Evolutionary conservation across 2,888 invertebrate genomes (phyloP).

Genomic region (Chrysolina oricalcia): DNA sequence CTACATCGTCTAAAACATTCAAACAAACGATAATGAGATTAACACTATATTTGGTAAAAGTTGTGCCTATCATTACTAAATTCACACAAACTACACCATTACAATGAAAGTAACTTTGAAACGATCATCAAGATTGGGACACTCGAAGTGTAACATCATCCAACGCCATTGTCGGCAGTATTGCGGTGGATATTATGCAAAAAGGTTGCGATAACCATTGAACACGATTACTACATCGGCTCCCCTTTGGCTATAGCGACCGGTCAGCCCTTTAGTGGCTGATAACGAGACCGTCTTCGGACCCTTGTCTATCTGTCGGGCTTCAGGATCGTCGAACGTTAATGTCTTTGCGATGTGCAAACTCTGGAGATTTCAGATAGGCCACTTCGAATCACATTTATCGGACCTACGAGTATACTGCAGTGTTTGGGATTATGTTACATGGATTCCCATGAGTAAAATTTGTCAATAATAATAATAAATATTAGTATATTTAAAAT

Average conservation of each 20-base stretch:
- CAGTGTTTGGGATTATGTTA: background rate
- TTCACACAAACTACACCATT: too few relatives aligned
- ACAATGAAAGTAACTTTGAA: too few relatives aligned
- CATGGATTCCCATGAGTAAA: too few relatives aligned
- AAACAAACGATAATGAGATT: too few relatives aligned
- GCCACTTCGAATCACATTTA: background rate
- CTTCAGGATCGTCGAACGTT: constrained; percentile 13
- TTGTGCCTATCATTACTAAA: too few relatives aligned
- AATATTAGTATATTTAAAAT: too few relatives aligned
- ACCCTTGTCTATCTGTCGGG: constrained; percentile 46
- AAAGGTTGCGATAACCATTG: constrained; percentile 35
- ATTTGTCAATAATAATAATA: too few relatives aligned
- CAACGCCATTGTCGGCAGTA: background rate
- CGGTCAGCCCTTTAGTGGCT: constrained; percentile 70
- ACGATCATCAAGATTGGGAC: background rate
- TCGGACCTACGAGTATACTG: background rate
- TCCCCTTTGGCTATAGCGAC: constrained; percentile 58
- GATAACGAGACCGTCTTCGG: constrained; percentile 65
- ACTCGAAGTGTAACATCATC: background rate
- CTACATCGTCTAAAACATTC: too few relatives aligned
- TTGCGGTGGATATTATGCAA: constrained; percentile 22
- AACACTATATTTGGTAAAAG: too few relatives aligned
- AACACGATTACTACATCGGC: constrained; percentile 28
- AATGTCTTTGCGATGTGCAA: constrained; percentile 29
- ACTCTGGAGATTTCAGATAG: constrained; percentile 19